Evolutionary conservation across 37 sponge, comb jelly and placozoan genomes (phyloP).

Genomic region (Bolinopsis microptera): DNA sequence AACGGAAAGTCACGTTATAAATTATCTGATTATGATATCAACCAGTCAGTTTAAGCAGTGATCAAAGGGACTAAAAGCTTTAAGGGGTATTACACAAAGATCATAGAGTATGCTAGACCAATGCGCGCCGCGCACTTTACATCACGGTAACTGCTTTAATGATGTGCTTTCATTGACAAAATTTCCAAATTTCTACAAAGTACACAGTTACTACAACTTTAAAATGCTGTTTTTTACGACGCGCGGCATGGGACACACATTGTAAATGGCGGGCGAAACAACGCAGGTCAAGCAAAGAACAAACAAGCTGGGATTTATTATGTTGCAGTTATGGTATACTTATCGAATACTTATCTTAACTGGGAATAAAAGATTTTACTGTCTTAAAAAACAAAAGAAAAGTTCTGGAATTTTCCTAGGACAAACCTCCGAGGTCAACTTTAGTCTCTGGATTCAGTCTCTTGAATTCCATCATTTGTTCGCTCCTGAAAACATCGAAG

Average conservation of each 20-base stretch:
- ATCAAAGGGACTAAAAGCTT: too few relatives aligned
- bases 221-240: constrained; percentile 29
- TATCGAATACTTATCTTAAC: too few relatives aligned
- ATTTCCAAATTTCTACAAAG: background rate
- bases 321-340: too few relatives aligned
- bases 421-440: constrained; percentile 58
- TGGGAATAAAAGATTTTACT: too few relatives aligned
- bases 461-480: constrained; percentile 65
- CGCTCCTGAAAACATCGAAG: constrained; percentile 52
- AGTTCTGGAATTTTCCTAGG: too few relatives aligned
- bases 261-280: background rate
- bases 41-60: too few relatives aligned
- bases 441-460: constrained; percentile 42
- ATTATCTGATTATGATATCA: too few relatives aligned
- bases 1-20: background rate
- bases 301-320: too few relatives aligned
- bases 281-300: too few relatives aligned
- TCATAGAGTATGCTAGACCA: too few relatives aligned
- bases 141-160: constrained; percentile 47
- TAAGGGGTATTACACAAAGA: too few relatives aligned
- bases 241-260: background rate
- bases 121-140: constrained; percentile 56
- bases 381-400: too few relatives aligned
- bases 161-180: background rate
- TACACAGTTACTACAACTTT: background rate